phyloP scores from a whole-genome alignment of 2,113 vertebrate species.

The Pollachius pollachius region DNA sequence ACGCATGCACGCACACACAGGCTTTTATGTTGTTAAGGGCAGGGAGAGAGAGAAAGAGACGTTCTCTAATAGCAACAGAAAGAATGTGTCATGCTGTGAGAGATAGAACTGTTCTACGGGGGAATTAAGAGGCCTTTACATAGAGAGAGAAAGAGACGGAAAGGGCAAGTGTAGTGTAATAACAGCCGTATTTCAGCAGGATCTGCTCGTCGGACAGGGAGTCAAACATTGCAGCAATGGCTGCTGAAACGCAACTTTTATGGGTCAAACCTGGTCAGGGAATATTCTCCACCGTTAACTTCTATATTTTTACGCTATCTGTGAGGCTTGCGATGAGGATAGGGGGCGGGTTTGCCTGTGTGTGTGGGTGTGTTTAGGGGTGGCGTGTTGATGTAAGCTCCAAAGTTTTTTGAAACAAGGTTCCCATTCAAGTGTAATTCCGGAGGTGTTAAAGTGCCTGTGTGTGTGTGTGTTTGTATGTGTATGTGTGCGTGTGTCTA shows the following conservation, averaged over 20 bases:
- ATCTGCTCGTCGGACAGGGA: constrained; percentile 51
- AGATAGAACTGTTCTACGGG: constrained; percentile 50
- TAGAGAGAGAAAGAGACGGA: constrained; percentile 32
- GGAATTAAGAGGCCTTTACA: constrained; percentile 63
- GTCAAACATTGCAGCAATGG: too few relatives aligned
- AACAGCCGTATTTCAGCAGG: constrained; percentile 58
- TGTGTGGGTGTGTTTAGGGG: too few relatives aligned
- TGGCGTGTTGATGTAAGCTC: constrained; percentile 25
- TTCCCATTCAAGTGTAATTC: constrained; percentile 49
- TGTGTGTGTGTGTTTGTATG: constrained; percentile 1
- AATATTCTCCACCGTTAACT: too few relatives aligned
- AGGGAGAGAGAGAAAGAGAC: constrained; percentile 49
- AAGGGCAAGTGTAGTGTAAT: constrained; percentile 54
- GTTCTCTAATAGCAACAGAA: constrained; percentile 77
- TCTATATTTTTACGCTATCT: too few relatives aligned
- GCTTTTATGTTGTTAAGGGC: constrained; percentile 62
- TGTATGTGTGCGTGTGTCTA: too few relatives aligned
- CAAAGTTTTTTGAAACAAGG: constrained; percentile 51
- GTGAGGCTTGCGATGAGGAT: too few relatives aligned
- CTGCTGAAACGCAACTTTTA: too few relatives aligned
- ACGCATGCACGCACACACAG: constrained; percentile 41
- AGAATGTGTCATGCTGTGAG: constrained; percentile 73
- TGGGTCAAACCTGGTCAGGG: too few relatives aligned
- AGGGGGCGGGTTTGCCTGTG: too few relatives aligned
- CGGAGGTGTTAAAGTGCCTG: constrained; percentile 19